Percentiles rank a stretch among this genome's conserved stretches.
Evolutionary conservation across 2,888 invertebrate genomes (phyloP).

Genomic region (Trissoscelio sp.): DNA sequence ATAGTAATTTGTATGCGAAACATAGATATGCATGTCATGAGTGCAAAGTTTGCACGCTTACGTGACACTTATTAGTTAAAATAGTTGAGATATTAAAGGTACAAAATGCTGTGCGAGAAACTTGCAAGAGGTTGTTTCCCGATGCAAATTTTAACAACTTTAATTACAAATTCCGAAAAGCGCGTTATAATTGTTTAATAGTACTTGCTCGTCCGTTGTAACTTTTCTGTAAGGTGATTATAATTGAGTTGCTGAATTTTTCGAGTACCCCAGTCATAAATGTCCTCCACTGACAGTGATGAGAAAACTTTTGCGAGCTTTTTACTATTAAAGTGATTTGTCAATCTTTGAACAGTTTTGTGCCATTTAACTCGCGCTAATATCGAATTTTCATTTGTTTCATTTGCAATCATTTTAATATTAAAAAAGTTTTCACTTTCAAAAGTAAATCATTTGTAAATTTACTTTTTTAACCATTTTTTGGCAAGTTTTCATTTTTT

Average conservation of each 20-base stretch:
- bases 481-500: no score
- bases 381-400: background rate
- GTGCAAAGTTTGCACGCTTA: constrained; percentile 2
- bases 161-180: constrained; percentile 1
- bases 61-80: constrained; percentile 12
- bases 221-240: constrained; percentile 33
- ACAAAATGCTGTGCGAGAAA: background rate
- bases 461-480: no score
- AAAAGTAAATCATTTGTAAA: no score
- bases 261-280: constrained; percentile 7
- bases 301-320: constrained; percentile 27
- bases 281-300: constrained; percentile 13
- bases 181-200: constrained; percentile 28
- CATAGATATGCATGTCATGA: no score
- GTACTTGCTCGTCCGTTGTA: constrained; percentile 13
- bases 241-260: constrained; percentile 27
- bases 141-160: constrained; percentile 25
- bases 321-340: constrained; percentile 16
- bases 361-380: constrained; percentile 5
- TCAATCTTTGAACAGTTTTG: constrained; percentile 6
- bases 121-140: constrained; percentile 1
- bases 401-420: background rate
- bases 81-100: constrained; percentile 23
- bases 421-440: no score
- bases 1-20: no score